Percentiles rank a stretch among this genome's conserved stretches.
Conservation (phyloP, 2,113 vertebrate genomes). For the Gobio gobio region DNA sequence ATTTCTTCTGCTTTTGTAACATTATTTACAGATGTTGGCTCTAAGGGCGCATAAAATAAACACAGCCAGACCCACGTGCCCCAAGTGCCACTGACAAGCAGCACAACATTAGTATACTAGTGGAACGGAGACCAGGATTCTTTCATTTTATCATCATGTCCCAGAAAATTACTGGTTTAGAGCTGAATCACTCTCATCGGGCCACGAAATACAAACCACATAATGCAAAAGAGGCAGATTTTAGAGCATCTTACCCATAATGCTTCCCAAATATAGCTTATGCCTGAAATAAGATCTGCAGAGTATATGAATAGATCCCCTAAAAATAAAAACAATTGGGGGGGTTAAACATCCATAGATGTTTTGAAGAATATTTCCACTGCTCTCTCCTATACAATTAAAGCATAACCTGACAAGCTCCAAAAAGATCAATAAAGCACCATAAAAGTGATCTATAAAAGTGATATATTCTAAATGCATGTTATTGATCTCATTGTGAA, state of each 20-base stretch:
- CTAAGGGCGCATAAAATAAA: conserved; percentile 30
- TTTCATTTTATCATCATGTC: conserved; percentile 1
- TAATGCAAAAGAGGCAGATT: conserved; percentile 19
- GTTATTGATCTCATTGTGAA: too few species aligned
- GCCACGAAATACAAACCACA: conserved; percentile 22
- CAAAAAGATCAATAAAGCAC: not conserved
- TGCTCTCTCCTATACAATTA: not conserved
- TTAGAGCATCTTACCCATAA: conserved; percentile 15
- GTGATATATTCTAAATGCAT: too few species aligned
- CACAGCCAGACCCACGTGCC: conserved; percentile 12
- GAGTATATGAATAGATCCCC: not conserved
- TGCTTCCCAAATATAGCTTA: conserved; percentile 28
- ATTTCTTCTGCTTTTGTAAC: conserved; percentile 29
- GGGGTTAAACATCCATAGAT: not conserved
- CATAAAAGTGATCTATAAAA: too few species aligned
- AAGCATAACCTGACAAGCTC: not conserved
- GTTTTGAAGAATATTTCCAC: not conserved
- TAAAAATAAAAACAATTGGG: not conserved
- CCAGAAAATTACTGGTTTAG: conserved; percentile 17
- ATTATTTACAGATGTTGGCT: conserved; percentile 35
- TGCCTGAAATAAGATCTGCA: conserved; percentile 10
- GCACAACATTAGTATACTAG: not conserved
- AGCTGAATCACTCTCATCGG: conserved; percentile 5
- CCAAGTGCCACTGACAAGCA: not conserved
- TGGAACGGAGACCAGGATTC: not conserved